Base-by-base conservation (phyloP, 2,888 invertebrate species). In the Chorisops tibialis region DNA sequence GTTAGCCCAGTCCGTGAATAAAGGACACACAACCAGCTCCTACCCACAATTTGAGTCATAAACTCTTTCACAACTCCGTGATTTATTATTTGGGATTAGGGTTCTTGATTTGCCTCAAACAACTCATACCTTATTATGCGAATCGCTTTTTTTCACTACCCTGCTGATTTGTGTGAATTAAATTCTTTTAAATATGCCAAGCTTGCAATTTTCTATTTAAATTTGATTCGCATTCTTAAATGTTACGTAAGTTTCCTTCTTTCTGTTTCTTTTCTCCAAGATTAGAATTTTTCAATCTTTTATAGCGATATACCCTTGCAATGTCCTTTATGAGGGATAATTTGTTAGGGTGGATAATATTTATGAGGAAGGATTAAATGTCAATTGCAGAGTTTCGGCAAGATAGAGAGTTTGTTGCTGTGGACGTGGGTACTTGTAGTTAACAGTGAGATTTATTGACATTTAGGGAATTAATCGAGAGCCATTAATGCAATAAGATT, bases 141-240 rank as follows among this genome's bases (percentile, higher is more conserved):
- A n/a, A n/a, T 47, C 21, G 21, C n/a, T 47, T 18, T n/a, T 47
- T 47, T 22, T 47, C 21, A n/a, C 22, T 22, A 47, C 47, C 45
- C 45, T 38, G 56, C 56, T 58, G 56, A 43, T 58, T 58, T 58
- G 56, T 58, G 56, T 58, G 56, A 58, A 58, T 58, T 58, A 58
- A 58, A 58, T 43, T 58, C 45, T 45, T 58, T 58, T 45, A 58
- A 30, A 58, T 58, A 58, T 43, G 56, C 35, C 45, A 24, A 58
- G 47, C 22, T 47, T 47, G 47, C 47, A 21, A 21, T 47, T 47
- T 45, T 47, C 9, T 1, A 19, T 21, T 47, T 47, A 12, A 47
- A 21, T 47, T 22, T 21, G 22, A 21, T n/a, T n/a, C n/a, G n/a
- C n/a, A n/a, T n/a, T n/a, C n/a, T n/a, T n/a, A 21, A 47, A 21